Conservation (phyloP, 2,797 vertebrate species). For the Pteropus rufus region DNA sequence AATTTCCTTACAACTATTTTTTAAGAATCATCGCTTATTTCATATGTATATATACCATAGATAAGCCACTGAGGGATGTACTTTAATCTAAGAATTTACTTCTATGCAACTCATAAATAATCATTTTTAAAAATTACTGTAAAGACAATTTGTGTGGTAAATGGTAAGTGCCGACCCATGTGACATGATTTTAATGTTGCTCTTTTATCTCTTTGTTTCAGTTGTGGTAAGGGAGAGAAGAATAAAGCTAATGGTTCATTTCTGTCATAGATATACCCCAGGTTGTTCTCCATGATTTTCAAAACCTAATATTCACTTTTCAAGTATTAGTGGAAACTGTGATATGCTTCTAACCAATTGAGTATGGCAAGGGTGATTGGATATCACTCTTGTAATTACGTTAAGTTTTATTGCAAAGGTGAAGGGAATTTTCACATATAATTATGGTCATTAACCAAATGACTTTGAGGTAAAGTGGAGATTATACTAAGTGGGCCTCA, state of each 20-base stretch:
- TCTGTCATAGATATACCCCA: not conserved
- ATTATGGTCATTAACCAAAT: not conserved
- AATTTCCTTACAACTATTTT: not conserved
- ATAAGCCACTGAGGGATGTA: not conserved
- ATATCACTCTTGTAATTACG: not conserved
- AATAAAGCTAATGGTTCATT: not conserved
- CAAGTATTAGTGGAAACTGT: not conserved
- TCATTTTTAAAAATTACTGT: not conserved
- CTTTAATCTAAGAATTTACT: conserved; percentile 13
- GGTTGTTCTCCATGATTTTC: not conserved
- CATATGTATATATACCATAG: not conserved
- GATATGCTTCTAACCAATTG: not conserved
- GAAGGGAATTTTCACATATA: not conserved
- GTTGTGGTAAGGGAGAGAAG: not conserved
- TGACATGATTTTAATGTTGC: not conserved
- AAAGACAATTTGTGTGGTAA: not conserved
- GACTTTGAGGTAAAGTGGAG: not conserved
- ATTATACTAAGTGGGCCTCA: not conserved
- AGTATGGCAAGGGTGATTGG: not conserved
- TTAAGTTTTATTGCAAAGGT: not conserved
- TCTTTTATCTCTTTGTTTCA: not conserved
- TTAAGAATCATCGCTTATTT: not conserved
- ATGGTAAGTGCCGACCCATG: not conserved
- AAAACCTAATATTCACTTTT: not conserved
- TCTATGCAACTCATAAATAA: not conserved